Base-by-base conservation (phyloP, 2,113 vertebrate genomes). In the Columba janthina region DNA sequence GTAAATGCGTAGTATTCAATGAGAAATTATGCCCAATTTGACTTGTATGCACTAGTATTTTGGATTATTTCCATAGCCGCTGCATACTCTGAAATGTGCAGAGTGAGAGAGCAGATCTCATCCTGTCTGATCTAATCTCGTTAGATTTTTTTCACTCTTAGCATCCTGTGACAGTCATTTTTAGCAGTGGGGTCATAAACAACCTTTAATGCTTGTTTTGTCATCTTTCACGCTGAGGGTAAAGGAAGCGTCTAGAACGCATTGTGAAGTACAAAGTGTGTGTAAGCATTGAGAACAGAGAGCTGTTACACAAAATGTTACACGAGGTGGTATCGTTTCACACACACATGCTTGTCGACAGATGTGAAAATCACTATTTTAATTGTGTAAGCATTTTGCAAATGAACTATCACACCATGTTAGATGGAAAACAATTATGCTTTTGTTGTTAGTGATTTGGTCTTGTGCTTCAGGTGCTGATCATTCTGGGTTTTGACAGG, bases 81-180 rank as follows among this genome's bases (percentile, higher is more conserved):
- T 67, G 26, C 2, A 0, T 53, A 32, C 6, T 66, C 36, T 6
- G 12, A 91, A 91, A 61, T 48, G 38, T 48, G 61, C 61, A 56
- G 57, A 86, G 62, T 22, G 83, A 81, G 61, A 86, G 69, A 67
- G 48, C 51, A 51, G 51, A 86, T 62, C 56, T 93, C 50, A 86
- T 92, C 90, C 83, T 92, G 60, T 88, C 38, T 93, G 69, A 90
- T 74, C 46, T 93, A 88, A 88, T 94, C 85, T 92, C 67, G 29
- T 46, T 67, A 28, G 76, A 64, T 34, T 78, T 80, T 80, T 88
- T 95, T 93, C 65, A 36, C 38, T 71, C 85, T 77, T 67, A 74
- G 65, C 70, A 94, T 93, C 81, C 78, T 81, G 89, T 93, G 61
- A 29, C 15, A 81, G 57, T 88, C 6, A 62, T 89, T 95, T 94